Base-by-base conservation (phyloP, 2,113 vertebrate genomes). In the Pluvialis apricaria region DNA sequence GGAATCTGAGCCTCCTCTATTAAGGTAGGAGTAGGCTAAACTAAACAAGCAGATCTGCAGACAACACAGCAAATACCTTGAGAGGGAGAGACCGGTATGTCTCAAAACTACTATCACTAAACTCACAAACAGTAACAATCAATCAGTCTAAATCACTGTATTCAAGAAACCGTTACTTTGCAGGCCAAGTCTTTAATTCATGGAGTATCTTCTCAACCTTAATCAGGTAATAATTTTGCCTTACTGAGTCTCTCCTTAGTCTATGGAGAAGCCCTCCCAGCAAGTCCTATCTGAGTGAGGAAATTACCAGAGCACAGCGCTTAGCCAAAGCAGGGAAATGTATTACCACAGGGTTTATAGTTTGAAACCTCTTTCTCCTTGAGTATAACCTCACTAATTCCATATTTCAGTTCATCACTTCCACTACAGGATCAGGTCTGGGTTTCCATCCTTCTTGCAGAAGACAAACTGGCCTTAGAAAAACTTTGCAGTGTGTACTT, bases 401-500 rank as follows among this genome's bases (percentile, higher is more conserved):
- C 36, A 1, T 57, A 55, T 64, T 90, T 84, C 49, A 55, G 38
- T 80, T 64, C 19, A 32, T 40, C 26, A 42, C 34, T 88, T 81
- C 34, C 44, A 42, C 38, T 68, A 22, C 25, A 92, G 69, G 24
- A 73, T 24, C 13, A 71, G 21, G n/a, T 45, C 21, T 70, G 42
- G 15, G 15, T 62, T 83, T 76, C 34, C 21, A 25, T 18, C 28
- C 7, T 40, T 86, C 77, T 51, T 64, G 28, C 18, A 66, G 58
- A 90, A 73, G 34, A 62, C 6, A 88, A 88, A 40, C 21, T 36
- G 13, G 10, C 13, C 65, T 52, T 69, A 57, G 57, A 54, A 93
- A 76, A 86, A 2, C 13, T 36, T 60, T 26, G 8, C 3, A 0
- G 4, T 7, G 1, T 9, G 2, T 5, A 29, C 12, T 71, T 64